Base-by-base conservation (phyloP, 2,797 vertebrate genomes). In the Pseudopleuronectes americanus region DNA sequence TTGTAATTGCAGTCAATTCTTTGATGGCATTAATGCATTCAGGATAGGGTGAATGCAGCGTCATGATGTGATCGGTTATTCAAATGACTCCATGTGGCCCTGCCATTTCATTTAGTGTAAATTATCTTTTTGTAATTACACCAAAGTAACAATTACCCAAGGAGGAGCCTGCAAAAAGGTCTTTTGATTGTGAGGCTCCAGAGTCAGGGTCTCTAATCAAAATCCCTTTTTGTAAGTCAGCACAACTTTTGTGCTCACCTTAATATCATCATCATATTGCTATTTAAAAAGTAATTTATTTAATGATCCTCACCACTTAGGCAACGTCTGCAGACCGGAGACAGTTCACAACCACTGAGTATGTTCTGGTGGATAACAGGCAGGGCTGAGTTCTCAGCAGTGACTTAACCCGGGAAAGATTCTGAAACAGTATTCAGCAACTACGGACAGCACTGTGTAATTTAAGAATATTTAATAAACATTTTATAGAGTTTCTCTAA, bases 261-360 rank as follows among this genome's bases (percentile, higher is more conserved):
- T 72, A 60, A 64, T 6, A 19, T n/a, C 16, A 60, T 38, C 17
- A 41, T 60, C 12, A 38, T 82, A 74, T 71, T 52, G 17, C 38
- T 31, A 83, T 84, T 77, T 9, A 76, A 68, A 82, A 63, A 51
- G 21, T 66, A 53, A 77, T 85, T 80, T 69, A 56, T 84, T 57
- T 76, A 75, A 87, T 78, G 73, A 73, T 49, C 33, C 47, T 78
- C 22, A 71, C 86, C 65, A 57, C 84, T 33, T 64, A 58, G 71
- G 72, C 58, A 71, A 76, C 22, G 1, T 38, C 49, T 19, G 22
- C 19, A 56, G 22, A 69, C 10, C 16, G 62, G 19, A 68, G 16
- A 56, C 60, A 49, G 9, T 62, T 72, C 33, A 62, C 10, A 9
- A 48, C 38, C 59, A 68, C 8, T 53, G 54, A 65, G 13, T 45